Base-by-base conservation (phyloP, 2,113 vertebrate genomes). In the Corvus hawaiiensis region DNA sequence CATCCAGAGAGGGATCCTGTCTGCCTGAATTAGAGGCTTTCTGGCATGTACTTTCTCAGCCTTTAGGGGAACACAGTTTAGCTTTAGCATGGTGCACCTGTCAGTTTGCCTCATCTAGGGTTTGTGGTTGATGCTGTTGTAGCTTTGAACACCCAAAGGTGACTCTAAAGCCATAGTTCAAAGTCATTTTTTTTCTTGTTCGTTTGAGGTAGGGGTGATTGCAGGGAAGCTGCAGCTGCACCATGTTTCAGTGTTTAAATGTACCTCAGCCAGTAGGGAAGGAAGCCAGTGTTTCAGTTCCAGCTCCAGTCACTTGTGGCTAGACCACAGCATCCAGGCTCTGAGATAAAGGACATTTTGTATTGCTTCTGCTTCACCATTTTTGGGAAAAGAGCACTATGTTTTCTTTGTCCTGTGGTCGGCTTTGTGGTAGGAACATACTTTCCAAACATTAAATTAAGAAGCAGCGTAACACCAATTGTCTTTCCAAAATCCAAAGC, bases 321-420 rank as follows among this genome's bases (percentile, higher is more conserved):
- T 88, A 24, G 44, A 93, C 91, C 80, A 76, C 77, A 87, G 62
- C 79, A 84, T 55, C 39, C 75, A 88, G 64, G 64, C 39, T 75
- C 66, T 1, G 35, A 87, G 96, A 94, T 90, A 94, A 94, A 87
- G 79, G 68, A 90, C 69, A 11, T 95, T 71, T 12, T 88, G 72
- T 84, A 68, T 93, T 46, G n/a, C 68, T 91, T 63, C 32, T 84
- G 28, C 54, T 71, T 92, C 89, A 75, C 92, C 85, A 69, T 92
- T 95, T 93, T 89, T 93, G 89, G 90, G 59, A 86, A 90, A 88
- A 73, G 41, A 68, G 61, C 19, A 5, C 59, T 55, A 1, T 87
- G 72, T 95, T 97, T 96, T 93, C 35, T 49, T 94, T 84, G 75
- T 85, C 33, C 68, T 74, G 67, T 88, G 55, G 21, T n/a, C 22